Percentiles rank a stretch among this genome's conserved stretches.
These are phyloP conservation scores for Acanthornis magna DNA, from an alignment of 2,797 vertebrate species.

Conservation along the genomic window DNA sequence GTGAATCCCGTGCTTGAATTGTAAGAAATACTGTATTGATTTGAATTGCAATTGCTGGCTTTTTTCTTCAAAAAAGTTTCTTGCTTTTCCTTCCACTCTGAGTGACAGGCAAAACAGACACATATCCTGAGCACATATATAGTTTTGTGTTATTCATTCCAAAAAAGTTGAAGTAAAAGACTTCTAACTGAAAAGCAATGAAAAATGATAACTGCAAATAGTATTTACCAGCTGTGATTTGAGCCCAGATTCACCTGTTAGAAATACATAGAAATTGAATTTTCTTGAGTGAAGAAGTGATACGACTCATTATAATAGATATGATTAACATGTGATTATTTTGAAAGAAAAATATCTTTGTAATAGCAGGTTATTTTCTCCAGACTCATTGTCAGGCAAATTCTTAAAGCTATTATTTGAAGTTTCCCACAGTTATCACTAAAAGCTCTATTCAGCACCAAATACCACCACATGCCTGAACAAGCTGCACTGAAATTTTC, in stretches of 20 bases:
- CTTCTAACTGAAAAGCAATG: not conserved
- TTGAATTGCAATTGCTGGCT: not conserved
- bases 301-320: constrained; percentile 1
- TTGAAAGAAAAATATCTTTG: constrained; percentile 29
- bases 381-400: constrained; percentile 5
- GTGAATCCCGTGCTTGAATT: not conserved
- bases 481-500: not conserved
- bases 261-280: not conserved
- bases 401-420: constrained; percentile 28
- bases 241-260: not conserved
- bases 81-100: not conserved
- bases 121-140: not conserved
- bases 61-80: not conserved
- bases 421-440: not conserved
- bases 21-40: not conserved
- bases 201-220: not conserved
- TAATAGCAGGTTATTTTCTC: constrained; percentile 38
- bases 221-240: not conserved
- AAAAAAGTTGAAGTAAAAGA: not conserved
- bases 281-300: not conserved
- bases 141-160: not conserved
- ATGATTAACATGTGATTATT: not conserved
- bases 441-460: constrained; percentile 8
- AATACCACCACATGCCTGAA: not conserved
- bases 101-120: not conserved